Evolutionary conservation across 2,113 vertebrate genomes (phyloP), one percentile per base, ranked within the genome.

Genomic region (Cyrtonyx montezumae): DNA sequence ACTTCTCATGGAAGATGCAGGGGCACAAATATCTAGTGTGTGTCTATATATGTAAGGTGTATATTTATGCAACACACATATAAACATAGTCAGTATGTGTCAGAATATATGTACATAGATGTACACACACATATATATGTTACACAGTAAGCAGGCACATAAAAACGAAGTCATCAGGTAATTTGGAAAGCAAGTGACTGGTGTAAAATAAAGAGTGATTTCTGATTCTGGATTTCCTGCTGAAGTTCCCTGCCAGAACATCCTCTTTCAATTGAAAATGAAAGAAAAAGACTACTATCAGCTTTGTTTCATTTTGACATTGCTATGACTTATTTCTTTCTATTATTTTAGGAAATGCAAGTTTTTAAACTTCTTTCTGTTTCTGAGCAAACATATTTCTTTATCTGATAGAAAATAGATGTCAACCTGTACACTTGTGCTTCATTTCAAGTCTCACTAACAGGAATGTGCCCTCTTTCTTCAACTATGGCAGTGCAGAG

Each of bases 401-500:
- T 90, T 73, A 26, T 78, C 49, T 79, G 40, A 71, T 53, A 89
- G 32, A 56, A 79, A 9, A 11, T 2, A 34, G 9, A 46, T 78
- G 56, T 34, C 37, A 42, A 19, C 9, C 3, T 3, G 14, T 58
- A 65, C 20, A 5, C 49, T 43, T 71, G 32, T 36, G 25, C 32
- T 91, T 78, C 34, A 26, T 53, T 71, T 84, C n/a, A 79, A 63
- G 80, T 37, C 62, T 32, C 22, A 20, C 16, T 1, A 2, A 32
- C 28, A 42, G 36, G 22, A 43, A 20, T 0, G 0, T 0, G 0
- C 55, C 43, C 58, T 58, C 59, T 40, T 30, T 55, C 28, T 55
- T 68, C 2, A 36, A 0, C 30, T 2, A 0, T 3, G 0, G 0
- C 37, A 11, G 21, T 20, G 23, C 2, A 1, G 36, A 69, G 90